A percentile compares a stretch with the other conserved stretches of the same genome.
Evolutionary conservation across 2,888 invertebrate genomes (phyloP).

Genomic region (Lepidochitona cinerea): DNA sequence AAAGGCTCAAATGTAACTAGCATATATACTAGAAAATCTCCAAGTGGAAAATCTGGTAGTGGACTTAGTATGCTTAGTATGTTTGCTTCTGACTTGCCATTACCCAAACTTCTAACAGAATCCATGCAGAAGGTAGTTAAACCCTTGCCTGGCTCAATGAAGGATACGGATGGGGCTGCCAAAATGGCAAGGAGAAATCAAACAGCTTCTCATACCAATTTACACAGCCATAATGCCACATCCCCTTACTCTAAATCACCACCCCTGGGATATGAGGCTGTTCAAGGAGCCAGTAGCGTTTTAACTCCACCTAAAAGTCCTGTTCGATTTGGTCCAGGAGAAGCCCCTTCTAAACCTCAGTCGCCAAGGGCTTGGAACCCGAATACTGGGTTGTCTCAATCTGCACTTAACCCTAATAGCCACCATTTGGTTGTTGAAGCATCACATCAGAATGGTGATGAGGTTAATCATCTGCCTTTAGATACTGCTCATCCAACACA

Average conservation of each 20-base stretch:
- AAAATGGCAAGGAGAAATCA: background rate
- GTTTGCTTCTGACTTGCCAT: conserved; percentile 39
- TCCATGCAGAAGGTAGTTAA: conserved; percentile 63
- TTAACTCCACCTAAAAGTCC: background rate
- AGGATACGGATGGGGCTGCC: background rate
- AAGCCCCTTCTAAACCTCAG: background rate
- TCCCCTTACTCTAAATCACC: background rate
- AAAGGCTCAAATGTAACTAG: conserved; percentile 46
- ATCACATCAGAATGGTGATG: too few species aligned
- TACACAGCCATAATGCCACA: background rate
- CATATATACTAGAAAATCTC: conserved; percentile 45
- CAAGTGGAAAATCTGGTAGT: conserved; percentile 36
- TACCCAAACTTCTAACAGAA: conserved; percentile 59
- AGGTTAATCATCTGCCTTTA: too few species aligned
- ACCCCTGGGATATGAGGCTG: background rate
- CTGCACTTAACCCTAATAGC: too few species aligned
- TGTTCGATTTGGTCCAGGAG: background rate
- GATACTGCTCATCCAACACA: too few species aligned
- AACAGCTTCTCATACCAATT: background rate
- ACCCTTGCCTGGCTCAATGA: conserved; percentile 34
- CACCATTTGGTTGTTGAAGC: too few species aligned
- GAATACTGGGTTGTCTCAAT: too few species aligned
- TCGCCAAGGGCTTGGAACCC: background rate
- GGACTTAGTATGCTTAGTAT: conserved; percentile 41
- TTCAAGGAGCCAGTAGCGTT: background rate